These are phyloP conservation scores for Gambusia affinis DNA, from an alignment of 2,113 vertebrate genomes.

Conservation along the genomic window DNA sequence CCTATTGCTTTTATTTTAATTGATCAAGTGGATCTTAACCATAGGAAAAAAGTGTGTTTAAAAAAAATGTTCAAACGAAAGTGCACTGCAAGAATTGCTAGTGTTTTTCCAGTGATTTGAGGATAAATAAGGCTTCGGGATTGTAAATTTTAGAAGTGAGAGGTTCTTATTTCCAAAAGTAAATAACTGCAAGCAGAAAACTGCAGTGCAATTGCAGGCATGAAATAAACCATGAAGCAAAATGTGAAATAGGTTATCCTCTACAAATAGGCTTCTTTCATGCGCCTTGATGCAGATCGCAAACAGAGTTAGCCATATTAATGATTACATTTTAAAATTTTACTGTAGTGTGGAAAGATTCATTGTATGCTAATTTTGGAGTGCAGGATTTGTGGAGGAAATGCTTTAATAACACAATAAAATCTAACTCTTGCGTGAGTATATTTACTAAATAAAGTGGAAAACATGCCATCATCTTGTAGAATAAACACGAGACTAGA, in stretches of 20 bases:
- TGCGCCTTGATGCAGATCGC: not conserved
- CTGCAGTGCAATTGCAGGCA: slow-evolving; percentile 25
- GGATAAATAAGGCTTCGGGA: not conserved
- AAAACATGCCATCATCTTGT: too few relatives aligned
- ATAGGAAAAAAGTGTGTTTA: not conserved
- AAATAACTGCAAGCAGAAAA: slow-evolving; percentile 25
- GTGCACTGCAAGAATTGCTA: not conserved
- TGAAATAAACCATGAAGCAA: slow-evolving; percentile 37
- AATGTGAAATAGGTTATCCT: slow-evolving; percentile 25
- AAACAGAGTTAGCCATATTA: not conserved
- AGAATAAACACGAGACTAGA: not conserved
- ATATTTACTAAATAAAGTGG: not conserved
- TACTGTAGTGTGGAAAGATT: too few relatives aligned
- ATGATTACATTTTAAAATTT: not conserved
- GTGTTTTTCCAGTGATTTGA: not conserved
- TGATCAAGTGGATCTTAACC: not conserved
- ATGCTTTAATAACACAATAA: not conserved
- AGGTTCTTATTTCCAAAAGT: slow-evolving; percentile 25
- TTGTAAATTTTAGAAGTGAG: slow-evolving; percentile 16
- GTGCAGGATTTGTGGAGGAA: not conserved
- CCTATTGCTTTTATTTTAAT: not conserved
- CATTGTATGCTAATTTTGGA: not conserved
- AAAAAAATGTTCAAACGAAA: not conserved
- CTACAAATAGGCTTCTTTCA: not conserved
- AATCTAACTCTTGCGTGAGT: not conserved